Evolutionary conservation across 2,113 vertebrate genomes (phyloP), one percentile per base, ranked within the genome.

Genomic region (Mormyrus iriodes): DNA sequence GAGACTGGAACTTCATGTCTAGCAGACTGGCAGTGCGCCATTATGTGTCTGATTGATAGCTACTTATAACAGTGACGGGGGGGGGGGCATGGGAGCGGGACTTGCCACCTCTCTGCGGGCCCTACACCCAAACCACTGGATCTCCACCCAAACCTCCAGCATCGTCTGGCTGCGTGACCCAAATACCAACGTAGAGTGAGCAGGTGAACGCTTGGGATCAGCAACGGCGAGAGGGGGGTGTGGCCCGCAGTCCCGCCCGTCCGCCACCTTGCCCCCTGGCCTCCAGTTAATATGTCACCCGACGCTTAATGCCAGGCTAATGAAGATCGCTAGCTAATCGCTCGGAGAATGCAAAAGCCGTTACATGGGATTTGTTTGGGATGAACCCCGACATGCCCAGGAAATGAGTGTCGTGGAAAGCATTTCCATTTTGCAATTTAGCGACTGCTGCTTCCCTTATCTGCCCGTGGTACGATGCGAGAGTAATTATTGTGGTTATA

Each of bases 121-220:
- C 39, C 24, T 51, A 51, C 55, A 51, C 21, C 58, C 55, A 31
- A 49, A 31, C 39, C 52, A 65, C n/a, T 58, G 15, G 27, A 86
- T 89, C 44, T 24, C 52, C 84, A 73, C 52, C 48, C 55, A 86
- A 86, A 89, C 85, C 65, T 6, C 46, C 5, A 21, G 39, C 48
- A 39, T 31, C 52, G 85, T 79, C 86, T 87, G 31, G 10, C 58
- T 86, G 79, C 58, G 48, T 89, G 90, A 88, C 89, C 89, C 88
- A 88, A 85, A 88, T 89, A 17, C 84, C 85, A 88, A 90, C 89
- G 88, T 21, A n/a, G 39, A 90, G 58, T 46, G 69, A 85, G 83
- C 88, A 89, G 88, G 84, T 61, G 87, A 89, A 88, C 79, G 88
- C 87, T 89, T 90, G 86, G 19, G 35, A 88, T 44, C 88, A 24